Percentiles rank a stretch among this genome's conserved stretches.
Evolutionary conservation across 1,140 invertebrate genomes (phyloP).

Genomic region (Philotrypesis tridentata): DNA sequence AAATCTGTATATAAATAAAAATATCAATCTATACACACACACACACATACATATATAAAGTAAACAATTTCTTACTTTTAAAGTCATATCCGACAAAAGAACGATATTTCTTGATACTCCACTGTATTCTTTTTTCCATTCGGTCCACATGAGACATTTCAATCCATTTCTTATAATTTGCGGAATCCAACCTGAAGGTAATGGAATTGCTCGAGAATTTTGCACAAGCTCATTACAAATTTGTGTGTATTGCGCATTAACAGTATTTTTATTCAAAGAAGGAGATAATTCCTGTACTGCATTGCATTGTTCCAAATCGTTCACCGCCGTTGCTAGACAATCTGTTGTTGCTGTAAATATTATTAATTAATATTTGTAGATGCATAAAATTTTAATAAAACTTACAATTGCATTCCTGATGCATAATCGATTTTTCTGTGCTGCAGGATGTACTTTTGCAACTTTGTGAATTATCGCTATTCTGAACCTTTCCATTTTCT

Average conservation of each 20-base stretch:
- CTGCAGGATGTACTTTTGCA: too few species aligned
- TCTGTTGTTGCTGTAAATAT: too few species aligned
- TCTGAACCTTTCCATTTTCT: neutral
- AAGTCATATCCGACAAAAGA: neutral
- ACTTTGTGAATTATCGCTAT: neutral
- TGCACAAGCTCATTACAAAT: neutral
- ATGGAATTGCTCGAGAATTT: neutral
- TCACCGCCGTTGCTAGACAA: too few species aligned
- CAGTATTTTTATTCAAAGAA: neutral
- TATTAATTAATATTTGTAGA: too few species aligned
- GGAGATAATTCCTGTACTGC: too few species aligned
- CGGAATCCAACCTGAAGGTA: neutral
- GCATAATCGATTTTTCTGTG: too few species aligned
- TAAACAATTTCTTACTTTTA: neutral
- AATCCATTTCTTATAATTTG: neutral
- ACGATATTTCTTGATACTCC: neutral
- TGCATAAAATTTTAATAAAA: neutral
- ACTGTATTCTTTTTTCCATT: neutral
- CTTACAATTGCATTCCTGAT: neutral
- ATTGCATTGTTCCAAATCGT: too few species aligned
- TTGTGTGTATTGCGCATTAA: neutral
- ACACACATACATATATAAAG: too few species aligned
- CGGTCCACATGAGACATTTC: neutral
- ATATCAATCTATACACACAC: too few species aligned
- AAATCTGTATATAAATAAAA: too few species aligned